Evolutionary conservation across 2,888 invertebrate genomes (phyloP), one percentile per base, ranked within the genome.

Genomic region (Thereva nobilitata): DNA sequence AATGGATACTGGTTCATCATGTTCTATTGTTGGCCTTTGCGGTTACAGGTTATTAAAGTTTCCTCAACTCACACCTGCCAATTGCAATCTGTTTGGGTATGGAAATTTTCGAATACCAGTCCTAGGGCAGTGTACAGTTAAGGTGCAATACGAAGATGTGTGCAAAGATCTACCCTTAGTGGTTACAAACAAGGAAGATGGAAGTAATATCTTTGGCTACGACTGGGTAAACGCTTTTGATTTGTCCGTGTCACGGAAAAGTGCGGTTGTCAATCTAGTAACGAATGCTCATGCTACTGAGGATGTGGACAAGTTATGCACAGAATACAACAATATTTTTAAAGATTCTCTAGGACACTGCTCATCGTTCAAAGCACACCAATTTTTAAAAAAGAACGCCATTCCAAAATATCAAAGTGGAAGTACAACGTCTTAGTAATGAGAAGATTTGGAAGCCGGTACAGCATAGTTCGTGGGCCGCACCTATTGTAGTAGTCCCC

Each of bases 381-480:
- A n/a, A 41, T 50, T 7, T 23, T 8, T 35, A 61, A 10, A 41
- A 38, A 9, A 45, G 6, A 9, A 9, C n/a, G 47, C 47, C 7
- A 47, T 4, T 4, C 47, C 47, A 5, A 47, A 47, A 10, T 47
- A 6, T 68, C 35, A 59, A 66, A 38, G 5, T 12, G 2, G 68
- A 55, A 56, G 41, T 41, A 3, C 44, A 54, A 10, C 44, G 63
- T 12, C 56, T 63, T 9, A 34, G 47, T 4, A 34, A 10, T 34
- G 53, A 37, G 4, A 64, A 52, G 5, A 63, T 67, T n/a, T 47
- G 47, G 54, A 67, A 53, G 35, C 67, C 67, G n/a, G 23, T 67
- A 54, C 53, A 10, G n/a, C 54, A 47, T 64, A 66, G 66, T 44
- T n/a, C 42, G 4, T 66, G 59, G 63, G 67, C 63, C 37, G 52